Evolutionary conservation across 1,140 invertebrate species (phyloP).

Genomic region (Linepithema humile): DNA sequence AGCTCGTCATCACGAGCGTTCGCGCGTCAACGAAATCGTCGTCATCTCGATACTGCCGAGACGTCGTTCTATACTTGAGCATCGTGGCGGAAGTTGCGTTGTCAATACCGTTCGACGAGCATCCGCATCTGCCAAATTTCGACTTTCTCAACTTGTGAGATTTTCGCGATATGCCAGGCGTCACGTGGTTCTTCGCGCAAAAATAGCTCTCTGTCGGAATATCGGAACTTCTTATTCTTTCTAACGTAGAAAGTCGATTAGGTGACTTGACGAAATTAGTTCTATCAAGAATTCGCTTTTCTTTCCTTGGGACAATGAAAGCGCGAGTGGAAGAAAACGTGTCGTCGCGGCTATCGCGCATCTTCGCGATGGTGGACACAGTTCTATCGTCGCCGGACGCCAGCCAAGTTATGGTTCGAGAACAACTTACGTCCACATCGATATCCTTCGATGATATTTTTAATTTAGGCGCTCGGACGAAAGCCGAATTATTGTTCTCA

Average conservation of each 20-base stretch:
- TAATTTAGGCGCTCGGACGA: not conserved
- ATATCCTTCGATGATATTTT: conserved; percentile 1
- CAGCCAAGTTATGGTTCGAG: not conserved
- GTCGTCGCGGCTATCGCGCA: not conserved
- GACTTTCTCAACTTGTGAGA: not conserved
- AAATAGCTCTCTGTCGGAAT: not conserved
- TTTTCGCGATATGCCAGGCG: not conserved
- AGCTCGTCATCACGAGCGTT: not conserved
- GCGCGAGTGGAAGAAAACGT: not conserved
- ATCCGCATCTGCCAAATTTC: not conserved
- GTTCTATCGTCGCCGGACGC: not conserved
- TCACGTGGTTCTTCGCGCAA: not conserved
- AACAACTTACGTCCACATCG: not conserved
- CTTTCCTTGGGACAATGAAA: not conserved
- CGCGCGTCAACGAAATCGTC: not conserved
- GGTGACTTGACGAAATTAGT: not conserved
- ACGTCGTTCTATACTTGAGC: not conserved
- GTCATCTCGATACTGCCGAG: not conserved
- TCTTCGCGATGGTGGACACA: not conserved
- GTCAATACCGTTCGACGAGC: not conserved
- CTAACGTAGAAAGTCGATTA: not conserved
- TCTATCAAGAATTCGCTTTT: not conserved
- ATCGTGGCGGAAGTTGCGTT: not conserved
- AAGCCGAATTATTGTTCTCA: conserved; percentile 7
- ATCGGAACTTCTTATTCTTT: not conserved